These are phyloP conservation scores for Eumerus sabulonum DNA, from an alignment of 2,888 invertebrate genomes.

Conservation along the genomic window DNA sequence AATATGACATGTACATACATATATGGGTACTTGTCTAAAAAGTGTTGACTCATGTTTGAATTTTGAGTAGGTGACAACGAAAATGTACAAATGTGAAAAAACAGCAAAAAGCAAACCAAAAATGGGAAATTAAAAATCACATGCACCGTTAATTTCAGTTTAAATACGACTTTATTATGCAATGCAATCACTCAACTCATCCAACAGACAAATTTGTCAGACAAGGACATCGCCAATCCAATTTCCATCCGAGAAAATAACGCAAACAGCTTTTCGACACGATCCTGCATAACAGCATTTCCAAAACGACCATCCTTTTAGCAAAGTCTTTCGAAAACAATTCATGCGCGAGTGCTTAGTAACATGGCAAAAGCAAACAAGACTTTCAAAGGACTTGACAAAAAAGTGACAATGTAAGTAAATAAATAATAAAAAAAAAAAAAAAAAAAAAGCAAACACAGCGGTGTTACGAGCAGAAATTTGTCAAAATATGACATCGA, in stretches of 20 bases:
- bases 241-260: conserved; percentile 28
- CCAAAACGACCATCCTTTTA: not conserved
- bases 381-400: too few relatives aligned
- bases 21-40: too few relatives aligned
- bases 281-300: not conserved
- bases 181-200: conserved; percentile 31
- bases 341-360: conserved; percentile 1
- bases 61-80: too few relatives aligned
- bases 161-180: not conserved
- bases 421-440: not conserved
- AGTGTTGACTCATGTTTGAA: too few relatives aligned
- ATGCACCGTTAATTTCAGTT: not conserved
- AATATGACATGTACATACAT: too few relatives aligned
- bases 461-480: conserved; percentile 3
- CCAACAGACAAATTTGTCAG: conserved; percentile 21
- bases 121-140: not conserved
- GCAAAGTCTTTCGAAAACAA: not conserved
- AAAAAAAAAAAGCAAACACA: conserved; percentile 20
- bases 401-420: conserved; percentile 11
- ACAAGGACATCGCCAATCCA: conserved; percentile 20
- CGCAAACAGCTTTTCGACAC: not conserved
- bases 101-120: not conserved
- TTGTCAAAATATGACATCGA: conserved; percentile 46
- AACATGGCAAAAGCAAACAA: too few relatives aligned
- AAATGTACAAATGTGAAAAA: too few relatives aligned